Conservation (phyloP, 1,140 invertebrate genomes). For the Lucilia sericata region DNA sequence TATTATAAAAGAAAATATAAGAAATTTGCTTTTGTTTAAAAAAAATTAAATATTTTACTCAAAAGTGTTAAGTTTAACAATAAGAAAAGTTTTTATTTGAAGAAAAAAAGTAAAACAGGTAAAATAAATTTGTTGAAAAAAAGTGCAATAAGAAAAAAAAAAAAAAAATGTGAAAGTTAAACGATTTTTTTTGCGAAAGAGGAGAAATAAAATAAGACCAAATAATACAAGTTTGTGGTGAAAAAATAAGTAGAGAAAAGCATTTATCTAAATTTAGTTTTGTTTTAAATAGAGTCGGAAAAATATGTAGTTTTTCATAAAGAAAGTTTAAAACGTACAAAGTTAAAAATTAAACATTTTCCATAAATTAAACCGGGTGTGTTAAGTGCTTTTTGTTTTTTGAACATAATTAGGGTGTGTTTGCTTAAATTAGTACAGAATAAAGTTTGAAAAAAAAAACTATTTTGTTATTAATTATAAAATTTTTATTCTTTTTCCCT, state of each 20-base stretch:
- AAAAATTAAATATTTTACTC: neutral
- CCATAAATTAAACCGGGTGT: neutral
- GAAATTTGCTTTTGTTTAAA: neutral
- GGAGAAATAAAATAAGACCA: neutral
- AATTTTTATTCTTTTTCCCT: neutral
- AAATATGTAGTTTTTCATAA: neutral
- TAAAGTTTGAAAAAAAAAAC: no score
- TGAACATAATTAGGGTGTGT: neutral
- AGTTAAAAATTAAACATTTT: no score
- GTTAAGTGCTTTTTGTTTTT: neutral
- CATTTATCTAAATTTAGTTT: neutral
- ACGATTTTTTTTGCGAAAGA: slow-evolving; percentile 8
- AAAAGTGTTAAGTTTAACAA: neutral
- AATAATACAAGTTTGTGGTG: neutral
- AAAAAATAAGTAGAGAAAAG: neutral
- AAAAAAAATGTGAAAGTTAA: slow-evolving; percentile 16
- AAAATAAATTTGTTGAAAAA: neutral
- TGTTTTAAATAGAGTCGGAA: neutral
- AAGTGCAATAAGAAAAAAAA: slow-evolving; percentile 5
- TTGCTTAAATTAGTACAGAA: neutral
- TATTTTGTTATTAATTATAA: no score
- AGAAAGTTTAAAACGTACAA: neutral
- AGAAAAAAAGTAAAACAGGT: neutral
- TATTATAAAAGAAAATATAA: neutral
- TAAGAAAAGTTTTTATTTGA: neutral